Evolutionary conservation across 2,797 vertebrate species (phyloP).

Genomic region (Linurgus olivaceus): DNA sequence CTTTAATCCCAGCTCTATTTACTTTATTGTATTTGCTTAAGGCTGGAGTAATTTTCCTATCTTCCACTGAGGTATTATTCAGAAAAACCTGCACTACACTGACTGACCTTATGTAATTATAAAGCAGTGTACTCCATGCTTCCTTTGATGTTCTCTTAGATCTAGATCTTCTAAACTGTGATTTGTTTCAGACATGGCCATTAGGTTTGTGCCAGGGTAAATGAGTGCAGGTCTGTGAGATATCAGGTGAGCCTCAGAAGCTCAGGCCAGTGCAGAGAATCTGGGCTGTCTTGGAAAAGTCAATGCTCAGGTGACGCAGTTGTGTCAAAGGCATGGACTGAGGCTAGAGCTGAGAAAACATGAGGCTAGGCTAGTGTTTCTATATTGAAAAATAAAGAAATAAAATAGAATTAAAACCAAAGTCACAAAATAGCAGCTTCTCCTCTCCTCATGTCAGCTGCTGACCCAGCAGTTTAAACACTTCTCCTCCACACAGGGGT

Average conservation of each 20-base stretch:
- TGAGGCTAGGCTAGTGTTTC: background rate
- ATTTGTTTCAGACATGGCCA: background rate
- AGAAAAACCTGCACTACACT: background rate
- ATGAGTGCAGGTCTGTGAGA: background rate
- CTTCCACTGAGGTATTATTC: background rate
- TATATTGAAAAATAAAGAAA: background rate
- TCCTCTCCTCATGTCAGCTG: background rate
- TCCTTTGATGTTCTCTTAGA: background rate
- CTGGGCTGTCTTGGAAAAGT: background rate
- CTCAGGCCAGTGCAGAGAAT: accelerated
- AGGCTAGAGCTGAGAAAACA: background rate
- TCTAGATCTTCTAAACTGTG: background rate
- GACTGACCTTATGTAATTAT: background rate
- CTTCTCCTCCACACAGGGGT: background rate
- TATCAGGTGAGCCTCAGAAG: background rate
- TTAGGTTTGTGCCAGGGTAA: background rate
- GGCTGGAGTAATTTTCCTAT: constrained; percentile 11
- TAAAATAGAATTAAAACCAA: background rate
- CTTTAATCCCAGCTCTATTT: constrained; percentile 11
- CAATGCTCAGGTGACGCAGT: background rate
- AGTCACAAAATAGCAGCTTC: background rate
- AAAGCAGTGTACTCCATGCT: background rate
- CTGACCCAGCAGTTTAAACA: background rate
- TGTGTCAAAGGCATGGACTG: background rate
- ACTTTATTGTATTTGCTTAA: constrained; percentile 22